These are phyloP conservation scores for Fissipunctia ypsillon DNA, from an alignment of 2,888 invertebrate genomes.

Conservation along the genomic window DNA sequence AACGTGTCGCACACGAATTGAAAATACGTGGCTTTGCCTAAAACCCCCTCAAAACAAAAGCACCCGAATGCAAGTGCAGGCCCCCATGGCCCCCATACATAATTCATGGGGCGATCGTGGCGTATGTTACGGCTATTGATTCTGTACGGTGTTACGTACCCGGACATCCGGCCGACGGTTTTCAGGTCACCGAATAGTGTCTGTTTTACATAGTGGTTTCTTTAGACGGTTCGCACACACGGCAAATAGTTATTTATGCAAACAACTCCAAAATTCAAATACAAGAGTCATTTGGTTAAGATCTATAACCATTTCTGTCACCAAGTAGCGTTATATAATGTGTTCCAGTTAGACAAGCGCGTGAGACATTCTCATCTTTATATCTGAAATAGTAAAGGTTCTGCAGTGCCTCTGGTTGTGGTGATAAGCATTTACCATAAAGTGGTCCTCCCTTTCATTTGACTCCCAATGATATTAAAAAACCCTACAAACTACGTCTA, in stretches of 20 bases:
- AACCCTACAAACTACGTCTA: background rate
- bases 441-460: too few relatives aligned
- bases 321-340: too few relatives aligned
- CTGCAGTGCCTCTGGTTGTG: background rate
- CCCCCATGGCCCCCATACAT: slow-evolving; percentile 65
- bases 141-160: slow-evolving; percentile 66
- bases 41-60: slow-evolving; percentile 29
- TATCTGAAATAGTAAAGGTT: too few relatives aligned
- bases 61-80: slow-evolving; percentile 44
- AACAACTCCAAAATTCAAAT: slow-evolving; percentile 32
- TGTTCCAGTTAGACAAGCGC: too few relatives aligned
- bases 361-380: too few relatives aligned
- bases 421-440: too few relatives aligned
- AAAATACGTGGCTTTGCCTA: slow-evolving; percentile 13
- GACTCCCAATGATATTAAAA: background rate
- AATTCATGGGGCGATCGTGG: slow-evolving; percentile 71
- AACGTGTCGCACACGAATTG: background rate
- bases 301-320: background rate
- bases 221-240: slow-evolving; percentile 36
- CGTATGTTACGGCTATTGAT: slow-evolving; percentile 74
- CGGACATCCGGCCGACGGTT: slow-evolving; percentile 64
- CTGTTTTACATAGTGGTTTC: slow-evolving; percentile 64
- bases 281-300: background rate
- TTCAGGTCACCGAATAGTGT: slow-evolving; percentile 69
- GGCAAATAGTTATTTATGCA: slow-evolving; percentile 42